phyloP scores from a whole-genome alignment of 2,113 vertebrate species.

The Lota lota region DNA sequence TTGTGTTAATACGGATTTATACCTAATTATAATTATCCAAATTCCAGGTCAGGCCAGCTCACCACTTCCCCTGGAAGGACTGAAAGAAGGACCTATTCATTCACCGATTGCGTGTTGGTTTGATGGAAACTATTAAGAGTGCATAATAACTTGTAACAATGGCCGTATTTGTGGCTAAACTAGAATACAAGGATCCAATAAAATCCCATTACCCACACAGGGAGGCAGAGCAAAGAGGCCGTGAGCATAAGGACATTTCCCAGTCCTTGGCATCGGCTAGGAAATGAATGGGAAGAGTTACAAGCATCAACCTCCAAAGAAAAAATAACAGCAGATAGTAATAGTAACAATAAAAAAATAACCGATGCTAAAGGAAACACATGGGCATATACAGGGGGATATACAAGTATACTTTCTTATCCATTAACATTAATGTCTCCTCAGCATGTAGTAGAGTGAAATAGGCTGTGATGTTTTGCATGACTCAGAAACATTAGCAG shows the following conservation, averaged over 20 bases:
- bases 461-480: too few species aligned
- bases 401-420: too few species aligned
- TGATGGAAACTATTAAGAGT: conserved; percentile 23
- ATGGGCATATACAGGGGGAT: too few species aligned
- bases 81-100: conserved; percentile 45
- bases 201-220: conserved; percentile 17
- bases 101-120: conserved; percentile 34
- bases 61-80: conserved; percentile 21
- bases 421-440: too few species aligned
- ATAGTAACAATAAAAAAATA: too few species aligned
- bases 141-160: conserved; percentile 29
- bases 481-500: not conserved
- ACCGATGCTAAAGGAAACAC: too few species aligned
- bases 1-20: not conserved
- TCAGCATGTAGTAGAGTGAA: too few species aligned
- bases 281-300: too few species aligned
- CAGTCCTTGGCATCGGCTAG: too few species aligned
- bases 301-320: too few species aligned
- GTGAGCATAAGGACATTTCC: too few species aligned
- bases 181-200: conserved; percentile 20
- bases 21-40: conserved; percentile 8
- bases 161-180: conserved; percentile 22
- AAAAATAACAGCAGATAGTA: too few species aligned
- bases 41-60: conserved; percentile 34
- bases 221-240: not conserved